phyloP scores from a whole-genome alignment of 2,888 invertebrate genomes.

The Nemotelus nigrinus region DNA sequence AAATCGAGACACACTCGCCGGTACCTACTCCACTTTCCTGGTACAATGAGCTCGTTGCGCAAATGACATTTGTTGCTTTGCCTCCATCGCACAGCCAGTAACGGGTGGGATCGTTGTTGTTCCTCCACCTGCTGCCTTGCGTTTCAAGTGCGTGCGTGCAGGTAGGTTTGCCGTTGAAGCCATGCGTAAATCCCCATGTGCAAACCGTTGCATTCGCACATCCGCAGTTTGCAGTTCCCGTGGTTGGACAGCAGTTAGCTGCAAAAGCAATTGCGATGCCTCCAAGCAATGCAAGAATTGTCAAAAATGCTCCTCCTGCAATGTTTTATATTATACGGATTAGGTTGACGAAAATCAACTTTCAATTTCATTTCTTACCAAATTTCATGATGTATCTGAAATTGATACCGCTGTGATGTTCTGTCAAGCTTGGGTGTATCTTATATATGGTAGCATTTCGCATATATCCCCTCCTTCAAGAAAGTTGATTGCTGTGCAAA shows the following conservation, averaged over 20 bases:
- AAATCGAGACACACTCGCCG: background rate
- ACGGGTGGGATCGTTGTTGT: constrained; percentile 4
- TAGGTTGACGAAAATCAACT: no score
- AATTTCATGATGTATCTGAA: no score
- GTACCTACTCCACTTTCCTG: background rate
- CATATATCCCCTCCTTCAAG: no score
- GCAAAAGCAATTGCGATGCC: background rate
- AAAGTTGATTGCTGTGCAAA: no score
- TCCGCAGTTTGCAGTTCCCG: no score
- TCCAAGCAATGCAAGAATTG: constrained; percentile 1
- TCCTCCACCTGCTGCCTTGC: background rate
- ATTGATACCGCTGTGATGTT: no score
- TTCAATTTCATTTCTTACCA: no score
- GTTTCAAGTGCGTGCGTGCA: background rate
- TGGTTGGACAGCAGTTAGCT: background rate
- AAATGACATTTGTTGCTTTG: background rate
- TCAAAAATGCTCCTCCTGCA: background rate
- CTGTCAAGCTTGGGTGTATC: no score
- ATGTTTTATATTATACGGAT: no score
- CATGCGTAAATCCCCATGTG: background rate
- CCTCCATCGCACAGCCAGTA: constrained; percentile 5
- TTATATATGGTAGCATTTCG: no score
- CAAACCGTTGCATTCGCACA: no score
- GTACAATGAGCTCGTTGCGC: background rate
- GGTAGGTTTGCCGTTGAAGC: background rate